Evolutionary conservation across 2,888 invertebrate species (phyloP).

Genomic region (Lymantria monacha): DNA sequence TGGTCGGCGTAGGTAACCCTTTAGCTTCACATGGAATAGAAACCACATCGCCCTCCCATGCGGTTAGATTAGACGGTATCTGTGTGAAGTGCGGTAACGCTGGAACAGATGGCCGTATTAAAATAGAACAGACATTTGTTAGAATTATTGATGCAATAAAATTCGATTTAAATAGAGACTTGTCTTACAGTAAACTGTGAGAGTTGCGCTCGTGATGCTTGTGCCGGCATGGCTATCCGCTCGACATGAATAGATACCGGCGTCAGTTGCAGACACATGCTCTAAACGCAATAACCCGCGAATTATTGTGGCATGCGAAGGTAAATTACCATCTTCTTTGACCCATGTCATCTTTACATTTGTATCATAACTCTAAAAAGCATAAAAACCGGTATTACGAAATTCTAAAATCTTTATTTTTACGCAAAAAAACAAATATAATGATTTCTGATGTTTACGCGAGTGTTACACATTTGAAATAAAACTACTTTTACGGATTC

Average conservation of each 20-base stretch:
- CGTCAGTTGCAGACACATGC: conserved; percentile 91
- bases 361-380: conserved; percentile 71
- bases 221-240: conserved; percentile 95
- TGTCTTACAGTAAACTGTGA: conserved; percentile 95
- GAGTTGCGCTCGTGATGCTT: conserved; percentile 92
- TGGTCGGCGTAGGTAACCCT: conserved; percentile 95
- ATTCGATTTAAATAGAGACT: conserved; percentile 51
- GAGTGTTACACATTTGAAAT: no score
- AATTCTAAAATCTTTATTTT: not conserved
- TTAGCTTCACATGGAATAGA: conserved; percentile 95
- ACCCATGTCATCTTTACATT: conserved; percentile 77
- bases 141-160: conserved; percentile 71
- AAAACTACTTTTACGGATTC: no score
- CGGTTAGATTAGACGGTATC: conserved; percentile 93
- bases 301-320: conserved; percentile 65
- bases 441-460: no score
- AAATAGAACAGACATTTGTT: conserved; percentile 63
- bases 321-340: conserved; percentile 71
- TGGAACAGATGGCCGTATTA: conserved; percentile 82
- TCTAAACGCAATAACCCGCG: conserved; percentile 86
- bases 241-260: conserved; percentile 95
- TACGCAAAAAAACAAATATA: no score
- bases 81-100: conserved; percentile 94
- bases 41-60: conserved; percentile 92
- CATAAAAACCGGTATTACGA: conserved; percentile 4